Evolutionary conservation across 1,140 invertebrate genomes (phyloP), one percentile per base, ranked within the genome.

Genomic region (Pachypsylla venusta): DNA sequence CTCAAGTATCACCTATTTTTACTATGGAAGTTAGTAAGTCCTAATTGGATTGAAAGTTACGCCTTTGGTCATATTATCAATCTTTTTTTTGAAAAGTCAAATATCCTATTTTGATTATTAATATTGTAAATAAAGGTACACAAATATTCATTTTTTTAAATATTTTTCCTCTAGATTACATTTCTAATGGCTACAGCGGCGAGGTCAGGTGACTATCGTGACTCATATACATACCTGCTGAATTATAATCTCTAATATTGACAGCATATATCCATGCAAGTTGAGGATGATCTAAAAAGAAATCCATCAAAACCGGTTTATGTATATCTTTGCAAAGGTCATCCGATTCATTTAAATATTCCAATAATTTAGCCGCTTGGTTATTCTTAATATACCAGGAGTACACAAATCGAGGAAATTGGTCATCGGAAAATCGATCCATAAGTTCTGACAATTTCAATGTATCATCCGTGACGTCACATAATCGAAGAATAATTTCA

Each of bases 401-500:
- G 42, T 48, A 48, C 4, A 48, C 16, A 19, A 48, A 48, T 19
- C 42, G 16, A 22, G n/a, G 30, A 35, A 35, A 35, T n/a, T n/a
- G 7, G 25, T 75, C 71, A 0, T 60, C n/a, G 60, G 54, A 35
- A 48, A 58, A 25, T 56, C 42, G 28, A 4, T 60, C 25, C 55
- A 56, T 22, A 25, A 58, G 12, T 53, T 19, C 63, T 60, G 61
- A 80, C 0, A 94, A 70, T 12, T 84, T 77, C 19, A 81, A 79
- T 69, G 85, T 79, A 68, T 91, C 89, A 56, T 83, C 73, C 5
- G 81, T 85, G 26, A 75, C 69, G 67, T 86, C 81, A 64, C 91
- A 94, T 54, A 94, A 80, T 54, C 81, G 73, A 20, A 94, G 79
- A 13, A 96, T 70, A 24, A 83, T 80, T 53, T 85, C 81, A 72